phyloP scores from a whole-genome alignment of 2,113 vertebrate genomes.

The Dryoscopus gambensis region DNA sequence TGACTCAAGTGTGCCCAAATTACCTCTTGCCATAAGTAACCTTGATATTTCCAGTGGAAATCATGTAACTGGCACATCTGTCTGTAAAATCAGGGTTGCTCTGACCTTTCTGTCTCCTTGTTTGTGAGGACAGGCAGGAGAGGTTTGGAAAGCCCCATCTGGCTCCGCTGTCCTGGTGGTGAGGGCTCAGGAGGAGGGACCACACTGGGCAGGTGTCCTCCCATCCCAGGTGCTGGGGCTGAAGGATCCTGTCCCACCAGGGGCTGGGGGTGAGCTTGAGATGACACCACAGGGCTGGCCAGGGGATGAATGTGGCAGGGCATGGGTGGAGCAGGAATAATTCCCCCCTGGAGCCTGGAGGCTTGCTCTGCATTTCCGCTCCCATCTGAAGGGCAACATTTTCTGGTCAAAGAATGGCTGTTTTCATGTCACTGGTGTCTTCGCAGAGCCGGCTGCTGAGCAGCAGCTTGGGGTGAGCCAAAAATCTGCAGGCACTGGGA shows the following conservation, averaged over 20 bases:
- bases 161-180: neutral
- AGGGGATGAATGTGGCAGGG: fast-evolving
- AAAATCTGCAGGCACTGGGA: neutral
- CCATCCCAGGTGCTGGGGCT: neutral
- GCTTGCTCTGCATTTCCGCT: neutral
- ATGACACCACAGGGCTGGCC: neutral
- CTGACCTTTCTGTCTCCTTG: constrained; percentile 9
- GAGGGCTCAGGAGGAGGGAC: neutral
- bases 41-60: constrained; percentile 59
- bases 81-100: constrained; percentile 22
- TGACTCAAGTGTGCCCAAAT: constrained; percentile 40
- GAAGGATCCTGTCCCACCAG: neutral
- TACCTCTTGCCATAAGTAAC: constrained; percentile 47
- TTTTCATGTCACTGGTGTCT: neutral
- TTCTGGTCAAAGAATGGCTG: neutral
- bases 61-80: constrained; percentile 35
- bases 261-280: neutral
- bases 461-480: neutral
- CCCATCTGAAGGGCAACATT: neutral
- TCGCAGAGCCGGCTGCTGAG: neutral
- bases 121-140: neutral
- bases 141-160: neutral
- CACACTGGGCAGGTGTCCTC: fast-evolving
- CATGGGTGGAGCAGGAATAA: neutral
- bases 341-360: neutral